These are phyloP conservation scores for Anhinga anhinga DNA, from an alignment of 2,113 vertebrate species.

Conservation along the genomic window DNA sequence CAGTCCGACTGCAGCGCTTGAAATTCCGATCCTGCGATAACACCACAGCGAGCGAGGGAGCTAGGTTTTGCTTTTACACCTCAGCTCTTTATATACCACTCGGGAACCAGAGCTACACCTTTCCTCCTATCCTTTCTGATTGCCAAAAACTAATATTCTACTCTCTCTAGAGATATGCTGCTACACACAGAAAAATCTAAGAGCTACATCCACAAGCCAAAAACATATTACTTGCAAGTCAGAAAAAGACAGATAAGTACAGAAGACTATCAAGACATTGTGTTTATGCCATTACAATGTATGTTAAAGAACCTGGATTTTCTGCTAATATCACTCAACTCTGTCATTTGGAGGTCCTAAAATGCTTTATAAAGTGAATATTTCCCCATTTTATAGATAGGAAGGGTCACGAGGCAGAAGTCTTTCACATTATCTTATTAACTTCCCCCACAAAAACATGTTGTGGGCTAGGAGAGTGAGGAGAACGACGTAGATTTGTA, in stretches of 20 bases:
- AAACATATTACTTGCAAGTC: background rate
- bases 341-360: background rate
- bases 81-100: background rate
- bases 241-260: background rate
- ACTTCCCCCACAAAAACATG: background rate
- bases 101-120: background rate
- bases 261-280: background rate
- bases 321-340: background rate
- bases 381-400: background rate
- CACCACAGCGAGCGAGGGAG: fast-evolving
- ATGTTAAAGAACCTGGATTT: background rate
- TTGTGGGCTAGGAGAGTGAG: background rate
- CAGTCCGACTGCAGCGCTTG: background rate
- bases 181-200: background rate
- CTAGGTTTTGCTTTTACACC: background rate
- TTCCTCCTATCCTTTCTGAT: background rate
- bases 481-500: background rate
- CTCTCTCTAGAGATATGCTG: background rate
- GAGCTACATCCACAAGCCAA: background rate
- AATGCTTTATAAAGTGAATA: background rate
- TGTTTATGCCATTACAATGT: background rate
- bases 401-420: background rate
- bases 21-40: background rate
- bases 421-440: background rate
- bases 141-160: background rate